Percentiles rank a stretch among this genome's conserved stretches.
Conservation (phyloP, 2,888 invertebrate genomes). For the Drosophila kuntzei region DNA sequence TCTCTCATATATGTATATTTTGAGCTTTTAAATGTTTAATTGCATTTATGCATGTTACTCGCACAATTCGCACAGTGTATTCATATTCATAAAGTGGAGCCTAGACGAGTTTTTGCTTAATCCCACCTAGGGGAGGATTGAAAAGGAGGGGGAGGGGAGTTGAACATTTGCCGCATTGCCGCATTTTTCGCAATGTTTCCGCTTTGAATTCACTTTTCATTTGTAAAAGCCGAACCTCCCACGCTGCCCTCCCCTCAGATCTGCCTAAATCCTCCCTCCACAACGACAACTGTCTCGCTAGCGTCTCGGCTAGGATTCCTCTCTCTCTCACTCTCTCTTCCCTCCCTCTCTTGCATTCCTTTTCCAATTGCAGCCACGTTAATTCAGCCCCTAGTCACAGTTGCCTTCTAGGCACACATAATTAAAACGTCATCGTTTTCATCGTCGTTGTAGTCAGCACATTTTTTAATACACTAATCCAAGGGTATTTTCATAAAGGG, state of each 20-base stretch:
- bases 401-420: conserved; percentile 72
- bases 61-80: conserved; percentile 51
- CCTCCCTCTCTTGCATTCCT: not conserved
- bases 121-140: conserved; percentile 1
- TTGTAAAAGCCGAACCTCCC: conserved; percentile 24
- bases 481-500: conserved; percentile 1
- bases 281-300: conserved; percentile 65
- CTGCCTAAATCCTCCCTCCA: conserved; percentile 16
- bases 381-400: conserved; percentile 31
- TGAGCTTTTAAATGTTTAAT: conserved; percentile 62
- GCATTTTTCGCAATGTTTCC: conserved; percentile 78
- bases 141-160: not conserved
- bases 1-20: conserved; percentile 5
- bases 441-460: conserved; percentile 70
- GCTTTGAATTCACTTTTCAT: conserved; percentile 80
- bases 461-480: conserved; percentile 56
- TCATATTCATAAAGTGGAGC: conserved; percentile 33
- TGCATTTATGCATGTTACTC: conserved; percentile 47
- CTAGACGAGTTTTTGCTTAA: conserved; percentile 43
- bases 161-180: conserved; percentile 73
- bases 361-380: conserved; percentile 15
- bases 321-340: not conserved
- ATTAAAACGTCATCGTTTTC: conserved; percentile 77
- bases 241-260: not conserved
- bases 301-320: conserved; percentile 63